Evolutionary conservation across 2,797 vertebrate species (phyloP).

Genomic region (Chiloscyllium punctatum): DNA sequence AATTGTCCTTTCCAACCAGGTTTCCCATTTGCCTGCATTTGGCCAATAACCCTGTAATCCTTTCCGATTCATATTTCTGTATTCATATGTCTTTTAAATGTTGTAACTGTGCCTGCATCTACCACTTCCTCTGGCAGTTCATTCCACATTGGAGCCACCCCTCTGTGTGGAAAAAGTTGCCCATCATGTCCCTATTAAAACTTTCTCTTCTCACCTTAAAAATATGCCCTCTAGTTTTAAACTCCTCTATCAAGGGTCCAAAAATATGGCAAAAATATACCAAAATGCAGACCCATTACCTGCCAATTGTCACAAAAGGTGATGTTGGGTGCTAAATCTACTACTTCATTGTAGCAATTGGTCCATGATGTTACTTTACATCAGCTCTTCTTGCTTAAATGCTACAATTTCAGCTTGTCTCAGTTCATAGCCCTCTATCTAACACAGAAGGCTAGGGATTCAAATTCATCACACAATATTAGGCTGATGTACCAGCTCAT

Average conservation of each 20-base stretch:
- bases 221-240: too few relatives aligned
- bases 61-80: too few relatives aligned
- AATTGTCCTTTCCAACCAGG: too few relatives aligned
- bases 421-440: neutral
- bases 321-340: neutral
- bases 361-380: neutral
- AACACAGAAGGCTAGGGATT: neutral
- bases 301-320: neutral
- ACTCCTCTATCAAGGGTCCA: neutral
- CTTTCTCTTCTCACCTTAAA: too few relatives aligned
- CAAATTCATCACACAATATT: neutral
- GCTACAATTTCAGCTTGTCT: neutral
- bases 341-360: neutral
- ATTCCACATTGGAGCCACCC: too few relatives aligned
- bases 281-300: neutral
- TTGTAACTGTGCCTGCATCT: too few relatives aligned
- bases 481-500: neutral
- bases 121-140: too few relatives aligned
- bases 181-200: too few relatives aligned
- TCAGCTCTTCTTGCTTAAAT: neutral
- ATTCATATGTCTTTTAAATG: too few relatives aligned
- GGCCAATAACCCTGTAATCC: too few relatives aligned
- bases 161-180: too few relatives aligned
- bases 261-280: neutral
- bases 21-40: too few relatives aligned